Conservation (phyloP, 2,113 vertebrate genomes). For the Dicentrarchus labrax region DNA sequence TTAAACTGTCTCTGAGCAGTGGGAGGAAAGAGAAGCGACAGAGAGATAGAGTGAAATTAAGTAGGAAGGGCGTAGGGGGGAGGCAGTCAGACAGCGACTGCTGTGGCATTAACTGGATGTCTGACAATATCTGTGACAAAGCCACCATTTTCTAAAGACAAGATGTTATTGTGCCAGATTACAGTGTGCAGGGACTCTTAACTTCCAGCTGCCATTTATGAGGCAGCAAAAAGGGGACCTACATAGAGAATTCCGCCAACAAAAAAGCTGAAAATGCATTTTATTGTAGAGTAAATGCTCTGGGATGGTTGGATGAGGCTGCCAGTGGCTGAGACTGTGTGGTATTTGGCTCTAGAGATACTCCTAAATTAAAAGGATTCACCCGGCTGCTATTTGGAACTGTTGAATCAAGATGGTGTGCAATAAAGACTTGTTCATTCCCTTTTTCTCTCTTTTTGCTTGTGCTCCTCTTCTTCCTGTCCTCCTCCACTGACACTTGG, state of each 20-base stretch:
- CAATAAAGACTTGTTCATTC: background rate
- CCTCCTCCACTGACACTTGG: background rate
- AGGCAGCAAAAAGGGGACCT: no score
- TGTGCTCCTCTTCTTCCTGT: background rate
- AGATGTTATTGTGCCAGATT: background rate
- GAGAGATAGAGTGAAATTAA: conserved; percentile 13
- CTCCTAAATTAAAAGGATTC: background rate
- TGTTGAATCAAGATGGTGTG: background rate
- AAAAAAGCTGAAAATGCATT: background rate
- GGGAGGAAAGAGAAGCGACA: conserved; percentile 23
- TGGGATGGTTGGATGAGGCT: background rate
- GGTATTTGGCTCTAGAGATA: background rate
- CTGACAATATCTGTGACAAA: conserved; percentile 13
- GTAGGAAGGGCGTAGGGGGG: background rate
- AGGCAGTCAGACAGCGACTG: background rate
- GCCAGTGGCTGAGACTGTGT: background rate
- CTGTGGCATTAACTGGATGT: conserved; percentile 8
- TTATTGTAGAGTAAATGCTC: background rate
- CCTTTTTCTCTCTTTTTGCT: background rate
- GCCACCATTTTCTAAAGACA: background rate
- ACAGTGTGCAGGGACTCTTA: background rate
- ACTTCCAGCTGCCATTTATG: background rate
- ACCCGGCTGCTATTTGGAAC: background rate
- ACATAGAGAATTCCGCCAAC: background rate
- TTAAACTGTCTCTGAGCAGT: conserved; percentile 2